Percentiles rank a stretch among this genome's conserved stretches.
Conservation (phyloP, 2,888 invertebrate species). For the Drosophila recens region DNA sequence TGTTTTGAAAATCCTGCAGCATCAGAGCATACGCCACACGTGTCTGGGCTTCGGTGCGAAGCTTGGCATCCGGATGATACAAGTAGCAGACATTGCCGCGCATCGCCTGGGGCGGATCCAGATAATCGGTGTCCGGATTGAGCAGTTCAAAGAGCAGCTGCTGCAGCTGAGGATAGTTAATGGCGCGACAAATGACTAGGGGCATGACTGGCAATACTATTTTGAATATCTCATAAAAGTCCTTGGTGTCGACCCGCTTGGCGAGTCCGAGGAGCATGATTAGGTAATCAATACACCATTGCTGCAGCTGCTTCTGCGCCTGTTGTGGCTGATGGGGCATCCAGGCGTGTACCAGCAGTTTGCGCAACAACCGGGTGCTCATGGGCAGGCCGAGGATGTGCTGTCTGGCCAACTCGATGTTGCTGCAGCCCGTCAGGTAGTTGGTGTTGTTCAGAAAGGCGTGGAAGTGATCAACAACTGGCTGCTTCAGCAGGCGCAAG, state of each 20-base stretch:
- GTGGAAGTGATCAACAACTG: conserved; percentile 78
- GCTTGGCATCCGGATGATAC: conserved; percentile 65
- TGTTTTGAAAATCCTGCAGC: conserved; percentile 49
- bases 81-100: conserved; percentile 81
- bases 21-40: conserved; percentile 75
- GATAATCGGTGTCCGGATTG: conserved; percentile 72
- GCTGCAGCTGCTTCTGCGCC: conserved; percentile 37
- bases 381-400: conserved; percentile 83
- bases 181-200: conserved; percentile 65
- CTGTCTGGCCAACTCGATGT: conserved; percentile 53
- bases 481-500: conserved; percentile 65
- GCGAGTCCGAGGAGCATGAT: conserved; percentile 77
- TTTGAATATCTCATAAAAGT: conserved; percentile 62
- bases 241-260: conserved; percentile 62
- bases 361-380: conserved; percentile 69
- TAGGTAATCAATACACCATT: conserved; percentile 74
- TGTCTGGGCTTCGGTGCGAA: conserved; percentile 74
- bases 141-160: conserved; percentile 68
- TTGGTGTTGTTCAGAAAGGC: conserved; percentile 76
- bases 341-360: conserved; percentile 64
- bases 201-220: conserved; percentile 77
- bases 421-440: conserved; percentile 62
- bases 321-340: not conserved
- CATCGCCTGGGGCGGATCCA: conserved; percentile 66
- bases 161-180: conserved; percentile 35